phyloP scores from a whole-genome alignment of 1,140 invertebrate species.

The Heliconius congener region DNA sequence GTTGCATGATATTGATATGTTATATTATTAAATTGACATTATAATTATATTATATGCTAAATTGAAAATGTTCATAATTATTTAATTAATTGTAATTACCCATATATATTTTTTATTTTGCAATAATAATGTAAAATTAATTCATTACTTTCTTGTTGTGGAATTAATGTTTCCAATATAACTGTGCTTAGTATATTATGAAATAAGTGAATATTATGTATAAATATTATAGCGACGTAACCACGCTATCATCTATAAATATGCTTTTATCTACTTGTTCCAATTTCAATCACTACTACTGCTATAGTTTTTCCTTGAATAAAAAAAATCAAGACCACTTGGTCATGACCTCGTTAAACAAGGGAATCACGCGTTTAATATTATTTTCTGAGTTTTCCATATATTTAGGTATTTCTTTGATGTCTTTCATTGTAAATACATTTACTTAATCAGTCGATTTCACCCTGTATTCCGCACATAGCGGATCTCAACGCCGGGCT shows the following conservation, averaged over 20 bases:
- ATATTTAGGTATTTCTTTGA: background rate
- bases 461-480: too few species aligned
- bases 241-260: conserved; percentile 13
- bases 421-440: background rate
- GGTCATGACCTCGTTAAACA: background rate
- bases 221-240: background rate
- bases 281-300: background rate
- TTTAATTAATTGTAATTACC: too few species aligned
- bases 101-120: too few species aligned
- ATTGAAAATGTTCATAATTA: too few species aligned
- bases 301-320: background rate
- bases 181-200: background rate
- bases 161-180: too few species aligned
- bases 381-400: background rate
- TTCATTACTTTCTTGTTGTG: too few species aligned
- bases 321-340: background rate
- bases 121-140: too few species aligned
- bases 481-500: too few species aligned
- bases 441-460: too few species aligned
- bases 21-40: too few species aligned
- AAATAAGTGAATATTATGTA: background rate
- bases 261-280: background rate
- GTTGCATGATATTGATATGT: background rate
- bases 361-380: background rate
- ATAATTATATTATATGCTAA: too few species aligned